Percentiles rank a stretch among this genome's conserved stretches.
These are phyloP conservation scores for Okapia johnstoni DNA, from an alignment of 2,113 vertebrate genomes.

Conservation along the genomic window DNA sequence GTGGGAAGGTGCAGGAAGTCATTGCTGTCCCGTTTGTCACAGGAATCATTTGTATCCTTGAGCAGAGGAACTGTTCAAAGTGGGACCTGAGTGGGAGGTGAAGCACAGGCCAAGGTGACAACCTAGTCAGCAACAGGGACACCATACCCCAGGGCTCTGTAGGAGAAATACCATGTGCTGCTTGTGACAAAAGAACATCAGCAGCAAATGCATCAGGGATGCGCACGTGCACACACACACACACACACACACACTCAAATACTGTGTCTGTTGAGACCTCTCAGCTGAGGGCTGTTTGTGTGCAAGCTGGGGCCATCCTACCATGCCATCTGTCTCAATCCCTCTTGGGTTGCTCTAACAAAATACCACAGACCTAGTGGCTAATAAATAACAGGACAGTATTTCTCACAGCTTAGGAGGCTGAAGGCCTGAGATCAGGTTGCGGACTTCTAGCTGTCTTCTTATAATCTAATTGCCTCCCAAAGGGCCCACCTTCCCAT, in stretches of 20 bases:
- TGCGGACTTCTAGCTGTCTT: not conserved
- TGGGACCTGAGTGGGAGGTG: not conserved
- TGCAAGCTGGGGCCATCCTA: not conserved
- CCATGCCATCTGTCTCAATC: not conserved
- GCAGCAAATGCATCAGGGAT: not conserved
- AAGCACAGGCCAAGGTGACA: not conserved
- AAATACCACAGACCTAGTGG: not conserved
- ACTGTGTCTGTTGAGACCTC: not conserved
- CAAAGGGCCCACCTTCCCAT: not conserved
- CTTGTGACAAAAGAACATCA: not conserved
- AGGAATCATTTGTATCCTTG: not conserved
- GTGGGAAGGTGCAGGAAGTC: not conserved
- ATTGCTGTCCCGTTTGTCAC: not conserved
- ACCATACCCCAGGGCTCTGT: not conserved
- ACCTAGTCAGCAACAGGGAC: not conserved
- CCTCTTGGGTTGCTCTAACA: not conserved
- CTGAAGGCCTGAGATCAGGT: not conserved
- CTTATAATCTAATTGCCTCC: not conserved
- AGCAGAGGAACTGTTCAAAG: not conserved
- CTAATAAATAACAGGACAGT: not conserved
- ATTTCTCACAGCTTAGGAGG: not conserved
- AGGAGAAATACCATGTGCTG: not conserved
- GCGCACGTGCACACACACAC: fast-evolving
- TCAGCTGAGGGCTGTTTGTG: not conserved
- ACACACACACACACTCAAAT: not conserved